Conservation (phyloP, 2,888 invertebrate species). For the Stegana nigrithorax region DNA sequence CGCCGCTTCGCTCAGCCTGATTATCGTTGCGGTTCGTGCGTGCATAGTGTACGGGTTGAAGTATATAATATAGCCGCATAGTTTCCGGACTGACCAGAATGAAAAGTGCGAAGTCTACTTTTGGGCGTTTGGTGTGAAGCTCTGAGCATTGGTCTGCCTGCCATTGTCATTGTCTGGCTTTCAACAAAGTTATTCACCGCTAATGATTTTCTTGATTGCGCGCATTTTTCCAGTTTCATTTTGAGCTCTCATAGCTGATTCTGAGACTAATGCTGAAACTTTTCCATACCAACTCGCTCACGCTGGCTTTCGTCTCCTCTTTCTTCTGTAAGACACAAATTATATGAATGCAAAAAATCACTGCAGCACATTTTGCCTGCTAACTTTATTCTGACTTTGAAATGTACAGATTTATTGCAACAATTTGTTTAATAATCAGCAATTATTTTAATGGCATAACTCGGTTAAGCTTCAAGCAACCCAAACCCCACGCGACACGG, state of each 20-base stretch:
- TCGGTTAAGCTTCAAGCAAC: no score
- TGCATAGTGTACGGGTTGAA: no score
- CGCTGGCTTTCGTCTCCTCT: not conserved
- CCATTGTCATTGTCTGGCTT: conserved; percentile 28
- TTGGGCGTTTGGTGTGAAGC: conserved; percentile 2
- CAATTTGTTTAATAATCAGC: conserved; percentile 62
- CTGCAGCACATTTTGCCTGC: conserved; percentile 8
- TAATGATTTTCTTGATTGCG: conserved; percentile 30
- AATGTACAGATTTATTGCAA: conserved; percentile 61
- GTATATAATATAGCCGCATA: no score
- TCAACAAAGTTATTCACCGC: conserved; percentile 29
- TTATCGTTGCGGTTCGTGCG: no score
- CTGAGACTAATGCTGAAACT: no score
- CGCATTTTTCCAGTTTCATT: conserved; percentile 11
- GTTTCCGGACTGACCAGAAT: no score
- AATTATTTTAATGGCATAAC: conserved; percentile 62
- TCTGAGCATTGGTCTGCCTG: not conserved
- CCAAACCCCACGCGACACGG: no score
- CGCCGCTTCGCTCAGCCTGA: no score
- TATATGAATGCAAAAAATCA: conserved; percentile 27
- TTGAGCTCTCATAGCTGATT: not conserved
- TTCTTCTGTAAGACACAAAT: not conserved
- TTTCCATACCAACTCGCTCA: conserved; percentile 2
- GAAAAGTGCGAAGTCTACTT: no score
- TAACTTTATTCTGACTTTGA: conserved; percentile 53